A percentile compares a stretch with the other conserved stretches of the same genome.
Conservation (phyloP, 37 sponge, comb jelly and placozoan species). For the Beroe forskalii region DNA sequence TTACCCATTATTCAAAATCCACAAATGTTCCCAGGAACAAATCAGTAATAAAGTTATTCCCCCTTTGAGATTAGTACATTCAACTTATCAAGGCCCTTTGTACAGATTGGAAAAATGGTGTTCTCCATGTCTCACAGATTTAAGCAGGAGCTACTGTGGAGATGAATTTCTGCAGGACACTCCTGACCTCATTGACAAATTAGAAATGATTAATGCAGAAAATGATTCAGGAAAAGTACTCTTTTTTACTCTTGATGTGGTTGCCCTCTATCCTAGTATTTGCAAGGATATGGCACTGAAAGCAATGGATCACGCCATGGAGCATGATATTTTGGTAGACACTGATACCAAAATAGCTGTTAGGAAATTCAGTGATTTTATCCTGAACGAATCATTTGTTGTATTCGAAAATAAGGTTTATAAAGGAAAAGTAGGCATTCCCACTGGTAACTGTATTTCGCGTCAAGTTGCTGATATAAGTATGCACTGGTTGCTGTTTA, state of each 20-base stretch:
- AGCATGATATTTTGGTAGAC: no score
- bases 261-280: constrained; percentile 15
- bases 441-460: no score
- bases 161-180: constrained; percentile 11
- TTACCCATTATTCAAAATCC: constrained; percentile 16
- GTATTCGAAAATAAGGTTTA: no score
- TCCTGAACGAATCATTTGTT: no score
- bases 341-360: no score
- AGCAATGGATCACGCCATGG: not conserved
- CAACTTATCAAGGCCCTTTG: not conserved
- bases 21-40: constrained; percentile 7
- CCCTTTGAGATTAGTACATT: not conserved
- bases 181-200: not conserved
- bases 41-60: not conserved
- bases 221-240: not conserved
- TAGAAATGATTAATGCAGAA: not conserved
- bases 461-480: no score
- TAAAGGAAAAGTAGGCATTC: no score
- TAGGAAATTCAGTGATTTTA: no score
- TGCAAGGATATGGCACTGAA: not conserved
- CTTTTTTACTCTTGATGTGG: constrained; percentile 19
- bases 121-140: not conserved
- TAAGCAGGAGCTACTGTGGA: constrained; percentile 22
- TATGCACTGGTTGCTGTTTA: no score
- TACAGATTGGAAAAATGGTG: not conserved